phyloP scores from a whole-genome alignment of 2,888 invertebrate species.

The Anthophora plumipes region DNA sequence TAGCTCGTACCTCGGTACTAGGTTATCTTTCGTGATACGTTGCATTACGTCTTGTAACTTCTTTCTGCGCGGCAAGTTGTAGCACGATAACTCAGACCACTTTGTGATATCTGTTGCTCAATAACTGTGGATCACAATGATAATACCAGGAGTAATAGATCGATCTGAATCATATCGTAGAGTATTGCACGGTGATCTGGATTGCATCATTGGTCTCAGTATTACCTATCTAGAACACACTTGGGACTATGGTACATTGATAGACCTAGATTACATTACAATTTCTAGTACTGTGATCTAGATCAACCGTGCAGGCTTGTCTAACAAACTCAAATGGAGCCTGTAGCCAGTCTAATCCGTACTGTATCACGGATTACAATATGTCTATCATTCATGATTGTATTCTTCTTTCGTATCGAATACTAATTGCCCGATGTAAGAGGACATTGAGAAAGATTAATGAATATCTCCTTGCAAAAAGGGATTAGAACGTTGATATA shows the following conservation, averaged over 20 bases:
- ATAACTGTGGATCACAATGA: conserved; percentile 37
- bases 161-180: conserved; percentile 30
- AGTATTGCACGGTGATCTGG: not conserved
- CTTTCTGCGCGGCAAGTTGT: not conserved
- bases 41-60: not conserved
- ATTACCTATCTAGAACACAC: conserved; percentile 16
- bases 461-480: not conserved
- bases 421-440: not conserved
- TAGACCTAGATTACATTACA: conserved; percentile 25
- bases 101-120: conserved; percentile 27
- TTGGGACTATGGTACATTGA: conserved; percentile 17
- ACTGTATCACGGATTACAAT: conserved; percentile 8
- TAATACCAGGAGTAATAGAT: conserved; percentile 26
- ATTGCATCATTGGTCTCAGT: conserved; percentile 22
- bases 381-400: not conserved
- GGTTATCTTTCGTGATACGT: not conserved
- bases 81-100: conserved; percentile 25
- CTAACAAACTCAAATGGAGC: not conserved
- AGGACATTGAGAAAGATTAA: not conserved
- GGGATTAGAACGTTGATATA: too few relatives aligned
- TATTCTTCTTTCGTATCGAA: too few relatives aligned
- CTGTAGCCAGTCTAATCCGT: not conserved
- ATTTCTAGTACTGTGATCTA: conserved; percentile 22
- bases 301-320: not conserved
- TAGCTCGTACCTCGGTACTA: not conserved